Evolutionary conservation across 2,797 vertebrate species (phyloP).

Genomic region (Pristis pectinata): DNA sequence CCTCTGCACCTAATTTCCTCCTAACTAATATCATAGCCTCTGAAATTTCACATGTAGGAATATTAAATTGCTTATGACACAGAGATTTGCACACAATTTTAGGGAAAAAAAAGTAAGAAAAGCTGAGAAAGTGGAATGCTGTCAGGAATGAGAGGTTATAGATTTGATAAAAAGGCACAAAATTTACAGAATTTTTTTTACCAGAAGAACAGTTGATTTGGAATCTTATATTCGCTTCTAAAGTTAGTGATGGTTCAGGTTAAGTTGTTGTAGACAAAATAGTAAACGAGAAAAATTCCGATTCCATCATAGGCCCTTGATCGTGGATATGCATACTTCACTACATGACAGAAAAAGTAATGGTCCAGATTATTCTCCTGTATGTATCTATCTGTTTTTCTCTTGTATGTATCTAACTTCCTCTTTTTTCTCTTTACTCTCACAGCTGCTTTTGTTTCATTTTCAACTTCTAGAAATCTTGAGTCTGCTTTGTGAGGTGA

Average conservation of each 20-base stretch:
- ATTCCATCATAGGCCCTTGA: neutral
- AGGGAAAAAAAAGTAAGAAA: neutral
- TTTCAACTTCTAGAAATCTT: constrained; percentile 40
- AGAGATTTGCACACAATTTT: neutral
- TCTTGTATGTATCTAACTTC: neutral
- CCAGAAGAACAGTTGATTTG: neutral
- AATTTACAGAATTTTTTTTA: neutral
- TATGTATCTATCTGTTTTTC: neutral
- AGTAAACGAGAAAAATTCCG: neutral
- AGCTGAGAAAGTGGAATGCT: neutral
- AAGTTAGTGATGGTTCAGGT: neutral
- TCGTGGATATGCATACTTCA: neutral
- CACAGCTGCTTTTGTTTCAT: constrained; percentile 45
- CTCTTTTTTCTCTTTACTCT: neutral
- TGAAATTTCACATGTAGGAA: neutral
- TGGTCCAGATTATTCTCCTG: neutral
- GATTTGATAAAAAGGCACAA: neutral
- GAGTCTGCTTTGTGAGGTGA: constrained; percentile 38
- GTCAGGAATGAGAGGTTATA: neutral
- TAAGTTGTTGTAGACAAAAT: neutral
- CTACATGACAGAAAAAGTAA: no score
- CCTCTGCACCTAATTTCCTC: neutral
- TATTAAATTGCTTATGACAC: neutral
- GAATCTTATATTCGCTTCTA: neutral
- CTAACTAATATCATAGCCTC: neutral